Evolutionary conservation across 2,797 vertebrate species (phyloP).

Genomic region (Tokudaia tokunoshimensis): DNA sequence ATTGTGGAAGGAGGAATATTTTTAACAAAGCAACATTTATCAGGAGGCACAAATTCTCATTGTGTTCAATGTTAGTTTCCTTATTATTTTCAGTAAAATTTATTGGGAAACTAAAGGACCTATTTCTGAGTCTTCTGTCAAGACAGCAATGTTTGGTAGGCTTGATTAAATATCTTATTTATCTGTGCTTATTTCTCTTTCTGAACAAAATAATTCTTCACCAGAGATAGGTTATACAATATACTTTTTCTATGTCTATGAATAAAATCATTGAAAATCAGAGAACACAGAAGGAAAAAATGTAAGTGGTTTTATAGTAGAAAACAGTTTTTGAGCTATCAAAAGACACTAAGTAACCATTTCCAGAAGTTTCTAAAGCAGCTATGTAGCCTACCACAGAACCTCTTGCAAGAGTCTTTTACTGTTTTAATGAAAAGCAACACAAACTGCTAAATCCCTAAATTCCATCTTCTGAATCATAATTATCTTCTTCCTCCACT

Average conservation of each 20-base stretch:
- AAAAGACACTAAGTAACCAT: neutral
- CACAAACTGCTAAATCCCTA: neutral
- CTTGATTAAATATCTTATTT: slow-evolving; percentile 48
- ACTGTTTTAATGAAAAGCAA: neutral
- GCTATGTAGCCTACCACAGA: neutral
- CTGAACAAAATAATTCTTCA: slow-evolving; percentile 33
- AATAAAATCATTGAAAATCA: neutral
- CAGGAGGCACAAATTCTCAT: slow-evolving; percentile 30
- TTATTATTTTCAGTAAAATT: slow-evolving; percentile 26
- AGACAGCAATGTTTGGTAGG: neutral
- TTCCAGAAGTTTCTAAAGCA: slow-evolving; percentile 22
- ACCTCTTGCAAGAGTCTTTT: neutral
- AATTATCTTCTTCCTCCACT: neutral
- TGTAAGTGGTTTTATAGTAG: neutral
- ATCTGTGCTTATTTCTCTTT: neutral
- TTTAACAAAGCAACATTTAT: slow-evolving; percentile 39
- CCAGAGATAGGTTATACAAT: neutral
- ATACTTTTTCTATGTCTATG: neutral
- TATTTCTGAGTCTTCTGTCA: neutral
- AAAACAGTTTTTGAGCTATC: neutral
- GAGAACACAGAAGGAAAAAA: neutral
- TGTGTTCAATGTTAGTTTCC: neutral
- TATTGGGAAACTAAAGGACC: slow-evolving; percentile 14
- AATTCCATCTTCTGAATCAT: neutral
- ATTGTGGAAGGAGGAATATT: slow-evolving; percentile 27